Evolutionary conservation across 2,888 invertebrate genomes (phyloP), one percentile per base, ranked within the genome.

Genomic region (Caenorhabditis uteleia): DNA sequence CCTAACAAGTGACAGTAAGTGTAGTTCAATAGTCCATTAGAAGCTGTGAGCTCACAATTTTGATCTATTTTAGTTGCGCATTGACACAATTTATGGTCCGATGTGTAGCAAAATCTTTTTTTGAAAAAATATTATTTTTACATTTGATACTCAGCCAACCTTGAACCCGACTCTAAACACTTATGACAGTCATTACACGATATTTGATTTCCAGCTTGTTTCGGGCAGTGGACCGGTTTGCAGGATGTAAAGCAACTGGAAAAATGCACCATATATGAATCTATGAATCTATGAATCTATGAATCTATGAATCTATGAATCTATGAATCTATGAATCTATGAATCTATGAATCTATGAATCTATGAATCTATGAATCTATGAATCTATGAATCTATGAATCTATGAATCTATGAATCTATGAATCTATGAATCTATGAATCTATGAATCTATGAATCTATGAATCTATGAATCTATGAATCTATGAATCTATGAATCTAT

Each of bases 61-160:
- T 26, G 7, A 0, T 51, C 48, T n/a, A 57, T 43, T 20, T 39
- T 48, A 14, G 56, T 53, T 2, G 53, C 57, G 39, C 62, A 62
- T 53, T 48, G 53, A 33, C 62, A 62, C 10, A 25, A 44, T 40
- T 57, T 48, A 12, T 62, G 47, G 25, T 62, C 56, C 1, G 51
- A 25, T 5, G 56, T 62, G 36, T 21, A 62, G 26, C 62, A 62
- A n/a, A 53, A 62, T 49, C 62, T 59, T n/a, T n/a, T n/a, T n/a
- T n/a, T n/a, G n/a, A n/a, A n/a, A n/a, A n/a, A n/a, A n/a, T 18
- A 18, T 33, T 7, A 45, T 42, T 18, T 26, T 12, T 39, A 7
- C 2, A 16, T 1, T 25, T 8, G 12, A 29, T 27, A n/a, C n/a
- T n/a, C n/a, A 25, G 26, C 8, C 33, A 16, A 57, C 57, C 57